Evolutionary conservation across 2,113 vertebrate genomes (phyloP), one percentile per base, ranked within the genome.

Genomic region (Etheostoma cragini): DNA sequence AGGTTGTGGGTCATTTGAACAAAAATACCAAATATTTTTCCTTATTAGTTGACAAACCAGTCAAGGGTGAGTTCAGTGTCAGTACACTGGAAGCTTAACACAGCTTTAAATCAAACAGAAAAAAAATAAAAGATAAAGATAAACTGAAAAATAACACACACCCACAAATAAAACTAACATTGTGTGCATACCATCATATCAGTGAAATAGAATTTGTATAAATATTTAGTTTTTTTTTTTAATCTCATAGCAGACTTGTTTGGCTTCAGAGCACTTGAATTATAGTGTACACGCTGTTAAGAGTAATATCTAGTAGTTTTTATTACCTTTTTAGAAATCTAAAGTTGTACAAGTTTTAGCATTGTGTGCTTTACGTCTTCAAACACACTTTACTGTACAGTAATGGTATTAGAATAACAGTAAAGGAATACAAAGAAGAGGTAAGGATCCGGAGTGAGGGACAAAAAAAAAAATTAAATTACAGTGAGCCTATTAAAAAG

Each of bases 181-280:
- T 24, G 46, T 70, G 1, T 6, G 5, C 8, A 30, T 11, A 60
- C 0, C 24, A 16, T 53, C 57, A 53, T 65, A 67, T 75, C 30
- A 78, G 24, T 62, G n/a, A 54, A 24, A 53, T 21, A 21, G 45
- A 52, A 38, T 22, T 10, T 69, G 24, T 56, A 22, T 52, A 68
- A 68, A 83, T 76, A 72, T 72, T 61, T 62, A 15, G 6, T 13
- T 62, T 10, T 12, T 54, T 7, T 16, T 67, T 17, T 22, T 54
- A 5, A 57, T 16, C 47, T 1, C 35, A n/a, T 0, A 45, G 54
- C 47, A 62, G 2, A 63, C 22, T 65, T 58, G 46, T 78, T 63
- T 47, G 24, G 21, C 4, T 33, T 38, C n/a, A 52, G 12, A 54
- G 19, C 17, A 21, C 57, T 82, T 60, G n/a, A 69, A 45, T 50